A percentile compares a stretch with the other conserved stretches of the same genome.
Evolutionary conservation across 2,797 vertebrate species (phyloP).

Genomic region (Mormyrops attenuatus): DNA sequence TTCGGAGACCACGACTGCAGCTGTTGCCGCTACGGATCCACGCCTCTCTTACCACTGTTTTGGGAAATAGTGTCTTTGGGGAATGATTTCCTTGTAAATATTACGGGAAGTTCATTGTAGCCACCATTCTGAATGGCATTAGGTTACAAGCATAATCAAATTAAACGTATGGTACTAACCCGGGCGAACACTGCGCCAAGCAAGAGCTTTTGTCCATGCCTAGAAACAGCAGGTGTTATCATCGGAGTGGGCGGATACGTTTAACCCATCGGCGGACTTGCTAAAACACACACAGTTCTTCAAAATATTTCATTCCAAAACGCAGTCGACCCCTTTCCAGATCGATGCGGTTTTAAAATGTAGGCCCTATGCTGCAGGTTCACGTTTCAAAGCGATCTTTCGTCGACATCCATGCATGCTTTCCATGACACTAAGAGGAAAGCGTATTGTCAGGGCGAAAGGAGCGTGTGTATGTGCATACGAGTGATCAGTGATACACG

Average conservation of each 20-base stretch:
- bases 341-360: background rate
- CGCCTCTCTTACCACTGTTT: conserved; percentile 32
- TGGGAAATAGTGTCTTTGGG: background rate
- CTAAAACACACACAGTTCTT: background rate
- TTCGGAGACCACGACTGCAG: conserved; percentile 9
- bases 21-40: conserved; percentile 35
- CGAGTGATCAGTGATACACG: background rate
- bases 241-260: background rate
- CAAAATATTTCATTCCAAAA: background rate
- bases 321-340: background rate
- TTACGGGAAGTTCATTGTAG: conserved; percentile 18
- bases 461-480: background rate
- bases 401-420: background rate
- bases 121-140: background rate
- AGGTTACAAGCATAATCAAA: background rate
- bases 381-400: background rate
- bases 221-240: background rate
- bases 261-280: conserved; percentile 2
- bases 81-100: background rate
- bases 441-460: background rate
- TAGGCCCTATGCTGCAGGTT: background rate
- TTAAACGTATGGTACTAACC: background rate
- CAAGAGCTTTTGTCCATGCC: background rate
- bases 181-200: conserved; percentile 25
- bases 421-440: background rate